Percentiles rank a stretch among this genome's conserved stretches.
phyloP scores from a whole-genome alignment of 2,113 vertebrate genomes.

The Gobio gobio region DNA sequence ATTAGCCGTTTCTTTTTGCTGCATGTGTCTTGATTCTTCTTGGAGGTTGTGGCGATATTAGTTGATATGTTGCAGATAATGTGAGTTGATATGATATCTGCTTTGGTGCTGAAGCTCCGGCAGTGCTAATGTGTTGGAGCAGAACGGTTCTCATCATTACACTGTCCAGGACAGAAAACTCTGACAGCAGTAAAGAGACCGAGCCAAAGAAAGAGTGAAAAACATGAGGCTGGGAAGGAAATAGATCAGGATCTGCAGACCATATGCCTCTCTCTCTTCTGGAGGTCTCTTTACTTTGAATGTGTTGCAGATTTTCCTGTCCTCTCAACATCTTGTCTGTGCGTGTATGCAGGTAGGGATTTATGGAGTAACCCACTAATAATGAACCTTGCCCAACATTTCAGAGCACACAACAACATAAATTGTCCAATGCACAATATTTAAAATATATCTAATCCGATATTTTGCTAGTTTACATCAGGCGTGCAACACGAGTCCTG shows the following conservation, averaged over 20 bases:
- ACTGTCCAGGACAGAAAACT: slow-evolving; percentile 22
- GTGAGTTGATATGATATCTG: background rate
- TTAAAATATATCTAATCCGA: too few relatives aligned
- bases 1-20: background rate
- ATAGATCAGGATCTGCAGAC: slow-evolving; percentile 28
- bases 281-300: background rate
- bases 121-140: background rate
- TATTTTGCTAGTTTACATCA: background rate
- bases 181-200: background rate
- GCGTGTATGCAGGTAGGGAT: background rate
- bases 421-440: background rate
- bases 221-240: slow-evolving; percentile 2
- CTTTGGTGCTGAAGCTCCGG: background rate
- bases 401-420: background rate
- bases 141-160: background rate
- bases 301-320: background rate
- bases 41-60: background rate
- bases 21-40: background rate
- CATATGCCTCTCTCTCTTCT: slow-evolving; percentile 17
- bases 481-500: too few relatives aligned
- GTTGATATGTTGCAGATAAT: slow-evolving; percentile 12
- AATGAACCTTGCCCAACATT: background rate
- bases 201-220: slow-evolving; percentile 21
- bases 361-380: background rate
- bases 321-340: background rate